These are phyloP conservation scores for Thaumetopoea pityocampa DNA, from an alignment of 1,140 invertebrate genomes.

Conservation along the genomic window DNA sequence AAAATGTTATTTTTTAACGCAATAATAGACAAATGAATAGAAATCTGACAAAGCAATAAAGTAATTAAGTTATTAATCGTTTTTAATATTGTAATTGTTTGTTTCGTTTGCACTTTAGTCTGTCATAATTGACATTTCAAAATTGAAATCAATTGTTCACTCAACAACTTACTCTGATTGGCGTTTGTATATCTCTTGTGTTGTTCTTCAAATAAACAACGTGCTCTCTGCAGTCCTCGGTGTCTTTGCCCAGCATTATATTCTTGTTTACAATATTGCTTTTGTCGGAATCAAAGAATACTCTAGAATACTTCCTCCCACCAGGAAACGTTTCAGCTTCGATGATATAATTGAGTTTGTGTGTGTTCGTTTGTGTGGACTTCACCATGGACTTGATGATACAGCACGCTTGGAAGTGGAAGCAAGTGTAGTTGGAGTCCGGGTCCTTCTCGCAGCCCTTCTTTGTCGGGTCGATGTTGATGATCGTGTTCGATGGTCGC, in stretches of 20 bases:
- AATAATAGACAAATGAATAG: no score
- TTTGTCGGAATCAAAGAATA: conserved; percentile 81
- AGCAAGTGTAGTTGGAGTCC: conserved; percentile 85
- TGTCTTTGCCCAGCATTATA: conserved; percentile 75
- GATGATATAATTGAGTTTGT: conserved; percentile 84
- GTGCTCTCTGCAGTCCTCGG: conserved; percentile 82
- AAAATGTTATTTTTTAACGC: no score
- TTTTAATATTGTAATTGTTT: no score
- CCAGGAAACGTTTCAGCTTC: conserved; percentile 89
- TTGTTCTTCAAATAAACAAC: conserved; percentile 90
- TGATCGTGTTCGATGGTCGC: conserved; percentile 72
- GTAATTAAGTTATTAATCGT: no score
- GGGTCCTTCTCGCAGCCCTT: conserved; percentile 82
- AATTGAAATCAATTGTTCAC: not conserved
- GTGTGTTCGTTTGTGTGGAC: conserved; percentile 66
- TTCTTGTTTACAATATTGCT: conserved; percentile 78
- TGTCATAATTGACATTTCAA: not conserved
- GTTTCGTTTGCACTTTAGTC: no score
- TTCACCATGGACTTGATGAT: conserved; percentile 82
- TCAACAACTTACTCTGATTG: conserved; percentile 78
- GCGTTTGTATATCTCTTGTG: conserved; percentile 89
- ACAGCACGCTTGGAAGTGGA: conserved; percentile 92
- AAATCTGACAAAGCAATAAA: no score
- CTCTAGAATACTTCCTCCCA: conserved; percentile 87
- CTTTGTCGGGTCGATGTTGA: conserved; percentile 88